These are phyloP conservation scores for Oncorhynchus kisutch DNA, from an alignment of 2,113 vertebrate species.

Conservation along the genomic window DNA sequence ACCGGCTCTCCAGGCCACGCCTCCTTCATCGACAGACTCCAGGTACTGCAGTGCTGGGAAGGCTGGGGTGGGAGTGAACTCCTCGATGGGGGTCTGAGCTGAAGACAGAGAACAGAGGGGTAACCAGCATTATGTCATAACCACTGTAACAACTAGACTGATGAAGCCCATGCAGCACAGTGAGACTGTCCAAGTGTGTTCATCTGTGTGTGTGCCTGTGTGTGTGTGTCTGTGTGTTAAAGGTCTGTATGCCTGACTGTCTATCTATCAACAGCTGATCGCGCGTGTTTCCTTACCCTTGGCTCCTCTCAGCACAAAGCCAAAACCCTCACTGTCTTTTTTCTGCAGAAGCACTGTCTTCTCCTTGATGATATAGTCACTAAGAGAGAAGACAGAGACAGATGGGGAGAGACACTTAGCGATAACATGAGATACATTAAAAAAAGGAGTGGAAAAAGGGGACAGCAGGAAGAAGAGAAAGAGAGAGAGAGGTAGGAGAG, in stretches of 20 bases:
- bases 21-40: slow-evolving; percentile 91
- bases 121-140: neutral
- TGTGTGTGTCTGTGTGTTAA: neutral
- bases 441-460: slow-evolving; percentile 3
- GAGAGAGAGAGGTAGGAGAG: slow-evolving; percentile 1
- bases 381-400: slow-evolving; percentile 46
- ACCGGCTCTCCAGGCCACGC: slow-evolving; percentile 89
- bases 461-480: slow-evolving; percentile 3
- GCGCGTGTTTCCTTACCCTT: slow-evolving; percentile 79
- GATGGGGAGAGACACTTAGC: neutral
- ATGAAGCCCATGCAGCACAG: neutral
- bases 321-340: slow-evolving; percentile 93
- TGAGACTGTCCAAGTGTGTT: slow-evolving; percentile 2
- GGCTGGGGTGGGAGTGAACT: slow-evolving; percentile 90
- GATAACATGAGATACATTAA: neutral
- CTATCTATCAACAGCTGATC: neutral
- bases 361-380: slow-evolving; percentile 95
- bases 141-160: neutral
- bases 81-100: slow-evolving; percentile 93
- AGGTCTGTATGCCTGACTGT: neutral
- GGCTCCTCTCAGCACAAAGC: slow-evolving; percentile 90
- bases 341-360: slow-evolving; percentile 92
- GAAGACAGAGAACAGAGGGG: slow-evolving; percentile 17
- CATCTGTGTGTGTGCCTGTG: neutral
- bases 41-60: slow-evolving; percentile 91